Evolutionary conservation across 2,797 vertebrate species (phyloP).

Genomic region (Premnoplex brunnescens): DNA sequence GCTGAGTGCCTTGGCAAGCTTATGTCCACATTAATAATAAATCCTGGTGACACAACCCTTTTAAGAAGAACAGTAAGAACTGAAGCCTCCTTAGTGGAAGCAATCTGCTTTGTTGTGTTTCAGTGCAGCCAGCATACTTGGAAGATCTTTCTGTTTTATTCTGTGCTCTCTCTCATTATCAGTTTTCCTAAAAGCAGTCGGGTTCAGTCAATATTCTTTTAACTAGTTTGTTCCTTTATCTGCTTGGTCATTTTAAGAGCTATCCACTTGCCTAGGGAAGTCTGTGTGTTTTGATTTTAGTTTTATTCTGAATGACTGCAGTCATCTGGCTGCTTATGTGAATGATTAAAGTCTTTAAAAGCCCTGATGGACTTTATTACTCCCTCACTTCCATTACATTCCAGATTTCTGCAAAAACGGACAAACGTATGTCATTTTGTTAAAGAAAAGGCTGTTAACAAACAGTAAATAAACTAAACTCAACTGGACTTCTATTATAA

Average conservation of each 20-base stretch:
- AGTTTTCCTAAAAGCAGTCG: neutral
- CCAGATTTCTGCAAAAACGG: neutral
- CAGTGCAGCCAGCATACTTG: neutral
- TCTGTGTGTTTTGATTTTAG: slow-evolving; percentile 5
- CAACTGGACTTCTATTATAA: neutral
- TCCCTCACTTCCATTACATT: neutral
- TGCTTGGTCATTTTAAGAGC: neutral
- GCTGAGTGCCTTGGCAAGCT: slow-evolving; percentile 40
- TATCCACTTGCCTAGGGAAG: neutral
- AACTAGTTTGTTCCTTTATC: neutral
- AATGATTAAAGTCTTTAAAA: neutral
- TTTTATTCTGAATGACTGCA: slow-evolving; percentile 16
- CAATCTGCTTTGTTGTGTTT: slow-evolving; percentile 27
- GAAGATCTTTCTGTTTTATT: neutral
- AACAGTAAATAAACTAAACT: slow-evolving; percentile 11
- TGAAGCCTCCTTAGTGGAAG: slow-evolving; percentile 17
- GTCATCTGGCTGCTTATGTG: neutral
- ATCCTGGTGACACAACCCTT: slow-evolving; percentile 21
- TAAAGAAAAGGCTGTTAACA: neutral
- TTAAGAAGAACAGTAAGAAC: slow-evolving; percentile 5
- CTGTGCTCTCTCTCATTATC: neutral
- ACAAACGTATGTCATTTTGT: neutral
- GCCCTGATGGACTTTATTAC: neutral
- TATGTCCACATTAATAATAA: slow-evolving; percentile 7
- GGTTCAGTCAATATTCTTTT: neutral